phyloP scores from a whole-genome alignment of 2,113 vertebrate species.

The Prietella phreatophila region DNA sequence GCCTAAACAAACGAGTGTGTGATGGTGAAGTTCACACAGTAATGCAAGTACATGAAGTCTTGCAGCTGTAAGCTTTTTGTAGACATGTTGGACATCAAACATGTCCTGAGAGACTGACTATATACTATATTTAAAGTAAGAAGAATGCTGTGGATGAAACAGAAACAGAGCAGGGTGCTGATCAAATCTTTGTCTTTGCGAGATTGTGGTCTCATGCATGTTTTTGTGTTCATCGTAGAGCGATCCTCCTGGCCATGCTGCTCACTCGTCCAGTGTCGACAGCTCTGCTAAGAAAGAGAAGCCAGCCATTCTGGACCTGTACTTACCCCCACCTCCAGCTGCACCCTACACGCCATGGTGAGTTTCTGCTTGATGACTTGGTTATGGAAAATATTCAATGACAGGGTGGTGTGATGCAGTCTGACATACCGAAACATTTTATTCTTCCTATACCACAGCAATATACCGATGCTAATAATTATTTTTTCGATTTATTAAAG shows the following conservation, averaged over 20 bases:
- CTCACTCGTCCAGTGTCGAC: slow-evolving; percentile 70
- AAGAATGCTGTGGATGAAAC: background rate
- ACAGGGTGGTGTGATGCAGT: background rate
- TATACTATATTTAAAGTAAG: background rate
- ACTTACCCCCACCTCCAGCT: slow-evolving; percentile 86
- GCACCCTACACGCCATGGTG: slow-evolving; percentile 85
- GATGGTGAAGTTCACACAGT: background rate
- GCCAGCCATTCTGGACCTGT: slow-evolving; percentile 83
- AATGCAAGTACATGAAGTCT: background rate
- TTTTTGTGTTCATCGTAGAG: slow-evolving; percentile 65
- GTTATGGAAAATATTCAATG: background rate
- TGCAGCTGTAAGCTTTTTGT: background rate
- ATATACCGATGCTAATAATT: background rate
- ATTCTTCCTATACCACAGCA: background rate
- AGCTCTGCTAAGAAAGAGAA: slow-evolving; percentile 78
- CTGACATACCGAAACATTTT: background rate
- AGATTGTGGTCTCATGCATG: background rate
- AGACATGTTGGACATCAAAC: background rate
- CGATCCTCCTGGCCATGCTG: slow-evolving; percentile 60
- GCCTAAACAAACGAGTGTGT: background rate
- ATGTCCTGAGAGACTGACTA: background rate
- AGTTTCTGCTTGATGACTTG: slow-evolving; percentile 41
- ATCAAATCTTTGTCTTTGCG: background rate
- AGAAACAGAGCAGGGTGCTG: background rate
- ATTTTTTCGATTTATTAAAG: background rate